Conservation (phyloP, 2,113 vertebrate genomes). For the Sisor rabdophorus region DNA sequence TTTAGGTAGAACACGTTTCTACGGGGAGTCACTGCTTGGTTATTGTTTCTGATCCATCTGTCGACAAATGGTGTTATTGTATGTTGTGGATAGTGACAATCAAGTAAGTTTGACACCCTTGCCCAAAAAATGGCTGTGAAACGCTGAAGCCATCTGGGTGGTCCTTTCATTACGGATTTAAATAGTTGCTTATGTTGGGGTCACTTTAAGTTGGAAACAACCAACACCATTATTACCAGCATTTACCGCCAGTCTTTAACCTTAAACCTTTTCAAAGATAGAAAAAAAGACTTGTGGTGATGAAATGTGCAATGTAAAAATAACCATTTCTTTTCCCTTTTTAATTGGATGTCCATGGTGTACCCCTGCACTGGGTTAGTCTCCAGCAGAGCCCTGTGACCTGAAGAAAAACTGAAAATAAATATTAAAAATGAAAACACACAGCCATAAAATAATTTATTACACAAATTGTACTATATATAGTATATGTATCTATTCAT, state of each 20-base stretch:
- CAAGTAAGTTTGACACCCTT: constrained; percentile 65
- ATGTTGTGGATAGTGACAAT: constrained; percentile 53
- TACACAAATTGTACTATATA: too few relatives aligned
- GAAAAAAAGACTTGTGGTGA: neutral
- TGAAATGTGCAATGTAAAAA: neutral
- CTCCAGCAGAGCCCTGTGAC: too few relatives aligned
- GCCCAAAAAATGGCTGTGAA: constrained; percentile 56
- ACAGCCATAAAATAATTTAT: too few relatives aligned
- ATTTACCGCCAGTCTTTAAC: neutral
- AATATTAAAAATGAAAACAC: too few relatives aligned
- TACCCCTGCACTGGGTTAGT: too few relatives aligned
- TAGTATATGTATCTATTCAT: too few relatives aligned
- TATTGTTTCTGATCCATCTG: constrained; percentile 69
- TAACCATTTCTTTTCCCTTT: neutral
- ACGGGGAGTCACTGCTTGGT: constrained; percentile 61
- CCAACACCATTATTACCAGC: constrained; percentile 7
- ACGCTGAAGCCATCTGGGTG: constrained; percentile 65
- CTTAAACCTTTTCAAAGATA: neutral
- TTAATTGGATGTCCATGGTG: neutral
- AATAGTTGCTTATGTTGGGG: constrained; percentile 47
- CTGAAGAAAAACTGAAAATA: too few relatives aligned
- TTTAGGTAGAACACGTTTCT: constrained; percentile 28
- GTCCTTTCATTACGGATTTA: constrained; percentile 34
- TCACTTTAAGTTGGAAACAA: constrained; percentile 7
- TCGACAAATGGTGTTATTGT: constrained; percentile 26